Evolutionary conservation across 2,113 vertebrate genomes (phyloP), one percentile per base, ranked within the genome.

Genomic region (Coryphaenoides rupestris): DNA sequence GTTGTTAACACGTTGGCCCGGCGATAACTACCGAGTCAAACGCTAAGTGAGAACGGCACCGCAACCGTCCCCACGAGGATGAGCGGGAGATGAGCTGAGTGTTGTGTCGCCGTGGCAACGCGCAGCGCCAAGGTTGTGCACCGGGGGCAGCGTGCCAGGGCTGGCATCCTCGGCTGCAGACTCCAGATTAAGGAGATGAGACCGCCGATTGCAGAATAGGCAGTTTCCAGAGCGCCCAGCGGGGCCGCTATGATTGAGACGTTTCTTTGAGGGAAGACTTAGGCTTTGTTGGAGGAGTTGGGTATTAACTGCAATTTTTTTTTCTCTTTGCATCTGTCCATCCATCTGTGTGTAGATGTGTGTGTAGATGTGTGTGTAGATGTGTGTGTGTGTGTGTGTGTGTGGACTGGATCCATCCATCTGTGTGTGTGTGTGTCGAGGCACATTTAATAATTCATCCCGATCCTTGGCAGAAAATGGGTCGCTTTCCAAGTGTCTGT

Each of bases 41-140:
- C 63, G 50, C 76, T 66, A 81, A 79, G 79, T 74, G 78, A 68
- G 77, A 63, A 67, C 58, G 81, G 81, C 82, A 80, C 84, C 71
- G 2, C 58, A 62, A 69, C 68, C 77, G 55, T 58, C 81, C 79
- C 33, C 70, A 19, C 21, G 69, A 76, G 76, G 63, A 81, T 54
- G 62, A 75, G 72, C 60, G 47, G 16, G 16, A n/a, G 58, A 73
- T 55, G 77, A 40, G 79, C 72, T 79, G 73, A 68, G 68, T 50
- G 68, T 68, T 50, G 68, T 68, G 68, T 52, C 67, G 74, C 33
- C 52, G 70, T 78, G 75, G 83, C 83, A 83, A 78, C 60, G 21
- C n/a, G n/a, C n/a, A 15, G 46, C 69, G 76, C 77, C 72, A 75
- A 73, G 21, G 56, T 67, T 79, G 71, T 55, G 58, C 23, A 78